Evolutionary conservation across 2,113 vertebrate species (phyloP).

Genomic region (Aramus guarauna): DNA sequence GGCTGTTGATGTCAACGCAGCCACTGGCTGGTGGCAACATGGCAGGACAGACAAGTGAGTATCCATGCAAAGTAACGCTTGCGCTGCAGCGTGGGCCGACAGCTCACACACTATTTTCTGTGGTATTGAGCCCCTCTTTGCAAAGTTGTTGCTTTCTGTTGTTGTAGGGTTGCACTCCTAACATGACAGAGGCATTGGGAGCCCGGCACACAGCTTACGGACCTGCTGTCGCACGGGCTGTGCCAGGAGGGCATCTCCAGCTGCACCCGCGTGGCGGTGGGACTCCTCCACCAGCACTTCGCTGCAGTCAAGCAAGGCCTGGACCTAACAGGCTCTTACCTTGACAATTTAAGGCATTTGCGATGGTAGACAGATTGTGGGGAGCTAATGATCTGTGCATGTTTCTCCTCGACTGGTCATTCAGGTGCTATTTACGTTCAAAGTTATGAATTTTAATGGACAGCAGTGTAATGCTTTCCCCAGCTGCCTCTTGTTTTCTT

Average conservation of each 20-base stretch:
- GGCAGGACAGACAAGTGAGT: background rate
- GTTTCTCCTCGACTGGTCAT: background rate
- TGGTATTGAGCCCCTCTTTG: background rate
- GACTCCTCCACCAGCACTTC: background rate
- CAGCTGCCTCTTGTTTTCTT: background rate
- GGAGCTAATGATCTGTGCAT: background rate
- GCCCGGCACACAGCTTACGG: rapidly evolving
- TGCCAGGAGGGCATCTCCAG: background rate
- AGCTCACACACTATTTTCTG: background rate
- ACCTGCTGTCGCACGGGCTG: rapidly evolving
- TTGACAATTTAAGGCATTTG: background rate
- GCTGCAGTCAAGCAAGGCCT: background rate
- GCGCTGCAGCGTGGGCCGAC: rapidly evolving
- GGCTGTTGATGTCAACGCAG: background rate
- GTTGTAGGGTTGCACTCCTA: background rate
- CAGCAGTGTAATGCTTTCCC: background rate
- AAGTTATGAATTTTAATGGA: background rate
- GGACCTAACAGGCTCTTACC: background rate
- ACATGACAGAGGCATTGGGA: background rate
- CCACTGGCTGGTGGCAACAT: background rate
- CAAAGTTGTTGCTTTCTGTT: background rate
- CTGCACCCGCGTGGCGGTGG: rapidly evolving
- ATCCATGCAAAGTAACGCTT: background rate
- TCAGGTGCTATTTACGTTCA: background rate
- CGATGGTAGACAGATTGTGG: rapidly evolving